These are phyloP conservation scores for Tachysurus vachellii DNA, from an alignment of 2,113 vertebrate species.

Conservation along the genomic window DNA sequence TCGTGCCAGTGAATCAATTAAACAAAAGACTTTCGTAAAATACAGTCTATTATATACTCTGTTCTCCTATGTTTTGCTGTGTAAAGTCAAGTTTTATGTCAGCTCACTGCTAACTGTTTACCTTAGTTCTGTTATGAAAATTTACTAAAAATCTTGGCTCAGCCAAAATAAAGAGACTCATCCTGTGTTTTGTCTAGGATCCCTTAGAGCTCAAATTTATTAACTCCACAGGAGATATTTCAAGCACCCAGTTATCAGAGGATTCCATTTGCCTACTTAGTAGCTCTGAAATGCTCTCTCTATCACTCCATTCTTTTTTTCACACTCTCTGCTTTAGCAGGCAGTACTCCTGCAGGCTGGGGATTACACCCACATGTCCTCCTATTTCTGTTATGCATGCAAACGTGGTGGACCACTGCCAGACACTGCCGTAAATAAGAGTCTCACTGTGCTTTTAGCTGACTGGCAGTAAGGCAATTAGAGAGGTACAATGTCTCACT, in stretches of 20 bases:
- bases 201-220: not conserved
- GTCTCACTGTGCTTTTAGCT: slow-evolving; percentile 51
- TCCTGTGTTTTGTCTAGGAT: not conserved
- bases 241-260: slow-evolving; percentile 15
- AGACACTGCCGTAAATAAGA: slow-evolving; percentile 44
- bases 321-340: slow-evolving; percentile 6
- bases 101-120: not conserved
- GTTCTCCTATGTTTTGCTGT: not conserved
- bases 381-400: slow-evolving; percentile 48
- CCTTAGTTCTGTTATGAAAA: not conserved
- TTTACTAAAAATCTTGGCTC: not conserved
- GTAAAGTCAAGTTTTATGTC: not conserved
- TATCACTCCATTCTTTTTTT: slow-evolving; percentile 10
- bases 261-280: slow-evolving; percentile 23
- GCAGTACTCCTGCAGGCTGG: slow-evolving; percentile 46
- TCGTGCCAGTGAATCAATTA: not conserved
- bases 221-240: not conserved
- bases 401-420: slow-evolving; percentile 44
- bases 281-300: not conserved
- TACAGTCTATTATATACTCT: not conserved
- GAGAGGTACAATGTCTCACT: slow-evolving; percentile 45
- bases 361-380: slow-evolving; percentile 53
- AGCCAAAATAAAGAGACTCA: not conserved
- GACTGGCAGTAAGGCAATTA: slow-evolving; percentile 54
- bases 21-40: not conserved